These are phyloP conservation scores for Myxocyprinus asiaticus DNA, from an alignment of 2,113 vertebrate species.

Conservation along the genomic window DNA sequence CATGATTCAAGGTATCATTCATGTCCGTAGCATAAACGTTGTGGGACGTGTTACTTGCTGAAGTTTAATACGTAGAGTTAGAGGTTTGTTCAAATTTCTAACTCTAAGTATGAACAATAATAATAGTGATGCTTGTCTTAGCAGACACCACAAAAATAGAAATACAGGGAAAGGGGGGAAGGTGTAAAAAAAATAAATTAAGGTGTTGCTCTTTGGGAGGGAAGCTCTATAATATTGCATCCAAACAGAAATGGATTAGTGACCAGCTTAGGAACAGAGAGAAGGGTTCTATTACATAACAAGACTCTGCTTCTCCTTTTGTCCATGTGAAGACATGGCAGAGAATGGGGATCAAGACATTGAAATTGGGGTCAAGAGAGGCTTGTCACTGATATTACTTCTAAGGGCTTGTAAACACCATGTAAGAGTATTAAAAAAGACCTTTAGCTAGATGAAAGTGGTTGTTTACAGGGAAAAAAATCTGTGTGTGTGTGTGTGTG, in stretches of 20 bases:
- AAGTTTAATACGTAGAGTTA: background rate
- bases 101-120: background rate
- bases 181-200: background rate
- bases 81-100: background rate
- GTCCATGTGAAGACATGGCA: conserved; percentile 57
- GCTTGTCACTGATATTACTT: conserved; percentile 61
- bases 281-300: conserved; percentile 53
- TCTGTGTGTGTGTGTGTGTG: too few species aligned
- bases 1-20: background rate
- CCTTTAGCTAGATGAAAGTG: background rate
- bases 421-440: conserved; percentile 29
- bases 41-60: background rate
- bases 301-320: conserved; percentile 56
- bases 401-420: conserved; percentile 57
- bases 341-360: conserved; percentile 61
- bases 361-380: conserved; percentile 72
- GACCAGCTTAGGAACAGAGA: conserved; percentile 34
- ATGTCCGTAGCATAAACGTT: background rate
- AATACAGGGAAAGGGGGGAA: background rate
- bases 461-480: too few species aligned
- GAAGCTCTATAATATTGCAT: conserved; percentile 52
- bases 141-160: background rate
- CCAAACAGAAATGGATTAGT: conserved; percentile 56
- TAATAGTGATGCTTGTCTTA: background rate
- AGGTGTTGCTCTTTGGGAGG: background rate